These are phyloP conservation scores for Pardalotus punctatus DNA, from an alignment of 2,113 vertebrate species.

Conservation along the genomic window DNA sequence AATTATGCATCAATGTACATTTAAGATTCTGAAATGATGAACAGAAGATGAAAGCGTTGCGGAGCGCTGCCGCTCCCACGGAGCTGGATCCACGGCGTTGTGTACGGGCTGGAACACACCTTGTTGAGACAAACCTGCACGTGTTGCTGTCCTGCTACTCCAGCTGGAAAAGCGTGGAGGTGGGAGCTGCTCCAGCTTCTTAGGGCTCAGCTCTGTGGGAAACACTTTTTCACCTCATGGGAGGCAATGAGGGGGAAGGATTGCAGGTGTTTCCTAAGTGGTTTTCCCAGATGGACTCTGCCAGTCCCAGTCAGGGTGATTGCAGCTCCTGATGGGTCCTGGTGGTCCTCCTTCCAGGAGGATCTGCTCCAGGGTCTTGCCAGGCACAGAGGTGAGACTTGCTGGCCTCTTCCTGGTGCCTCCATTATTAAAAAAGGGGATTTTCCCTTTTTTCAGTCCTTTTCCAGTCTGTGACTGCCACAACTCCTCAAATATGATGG, in stretches of 20 bases:
- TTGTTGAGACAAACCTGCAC: background rate
- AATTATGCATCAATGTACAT: conserved; percentile 64
- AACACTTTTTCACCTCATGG: background rate
- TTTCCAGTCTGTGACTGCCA: background rate
- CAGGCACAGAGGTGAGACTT: background rate
- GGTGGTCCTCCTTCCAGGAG: background rate
- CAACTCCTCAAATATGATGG: background rate
- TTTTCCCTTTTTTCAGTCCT: background rate
- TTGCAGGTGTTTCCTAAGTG: background rate
- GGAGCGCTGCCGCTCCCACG: background rate
- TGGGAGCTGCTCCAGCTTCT: background rate
- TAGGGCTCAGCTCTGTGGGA: background rate
- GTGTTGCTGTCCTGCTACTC: conserved; percentile 2
- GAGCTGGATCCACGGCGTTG: background rate
- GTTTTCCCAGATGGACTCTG: background rate
- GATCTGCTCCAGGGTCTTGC: background rate
- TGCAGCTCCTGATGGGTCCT: background rate
- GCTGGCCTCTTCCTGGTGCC: background rate
- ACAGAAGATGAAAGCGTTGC: conserved; percentile 20
- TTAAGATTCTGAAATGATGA: conserved; percentile 44
- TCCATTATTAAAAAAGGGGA: background rate
- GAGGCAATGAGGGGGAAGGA: background rate
- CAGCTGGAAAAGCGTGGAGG: background rate
- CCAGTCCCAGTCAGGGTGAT: background rate
- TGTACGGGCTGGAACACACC: background rate